phyloP scores from a whole-genome alignment of 2,797 vertebrate genomes.

The Anas georgica region DNA sequence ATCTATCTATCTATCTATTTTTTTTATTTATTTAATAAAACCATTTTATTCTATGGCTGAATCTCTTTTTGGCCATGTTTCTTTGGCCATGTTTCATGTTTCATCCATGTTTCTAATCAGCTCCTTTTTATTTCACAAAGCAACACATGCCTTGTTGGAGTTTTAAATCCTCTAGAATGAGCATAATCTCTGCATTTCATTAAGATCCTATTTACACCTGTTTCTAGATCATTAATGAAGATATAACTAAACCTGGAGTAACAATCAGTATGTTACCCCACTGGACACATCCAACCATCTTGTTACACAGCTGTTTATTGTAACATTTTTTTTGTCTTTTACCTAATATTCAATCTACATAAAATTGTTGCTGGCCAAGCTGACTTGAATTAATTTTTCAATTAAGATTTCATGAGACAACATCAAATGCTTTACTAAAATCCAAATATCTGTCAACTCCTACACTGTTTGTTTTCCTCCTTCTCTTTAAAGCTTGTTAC shows the following conservation, averaged over 20 bases:
- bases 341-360: background rate
- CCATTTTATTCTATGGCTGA: background rate
- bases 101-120: background rate
- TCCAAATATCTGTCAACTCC: slow-evolving; percentile 4
- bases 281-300: background rate
- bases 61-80: background rate
- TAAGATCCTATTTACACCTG: background rate
- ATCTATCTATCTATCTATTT: no score
- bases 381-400: slow-evolving; percentile 45
- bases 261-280: background rate
- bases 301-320: background rate
- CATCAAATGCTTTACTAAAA: background rate
- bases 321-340: background rate
- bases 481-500: background rate
- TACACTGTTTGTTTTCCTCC: background rate
- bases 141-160: background rate
- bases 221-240: background rate
- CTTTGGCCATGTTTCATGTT: background rate
- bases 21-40: background rate
- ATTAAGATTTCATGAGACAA: slow-evolving; percentile 37
- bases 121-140: background rate
- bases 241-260: background rate
- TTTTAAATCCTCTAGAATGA: background rate
- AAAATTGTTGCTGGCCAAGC: slow-evolving; percentile 1
- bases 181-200: background rate